Percentiles rank a stretch among this genome's conserved stretches.
Conservation (phyloP, 1,140 invertebrate genomes). For the Lepeophtheirus salmonis region DNA sequence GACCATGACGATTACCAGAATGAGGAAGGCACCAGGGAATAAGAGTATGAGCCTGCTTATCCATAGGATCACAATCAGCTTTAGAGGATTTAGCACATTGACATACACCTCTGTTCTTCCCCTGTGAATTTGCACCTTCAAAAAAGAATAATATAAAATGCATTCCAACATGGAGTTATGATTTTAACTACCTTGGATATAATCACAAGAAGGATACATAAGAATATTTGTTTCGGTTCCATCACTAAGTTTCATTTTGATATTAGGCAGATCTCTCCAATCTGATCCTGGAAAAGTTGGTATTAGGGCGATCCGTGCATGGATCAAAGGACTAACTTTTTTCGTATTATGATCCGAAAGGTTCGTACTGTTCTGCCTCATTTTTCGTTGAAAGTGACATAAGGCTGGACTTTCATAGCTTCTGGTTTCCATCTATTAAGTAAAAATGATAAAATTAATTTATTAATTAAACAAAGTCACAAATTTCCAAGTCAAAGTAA, state of each 20-base stretch:
- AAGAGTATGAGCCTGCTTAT: slow-evolving; percentile 55
- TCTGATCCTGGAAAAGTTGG: slow-evolving; percentile 54
- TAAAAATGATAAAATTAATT: too few species aligned
- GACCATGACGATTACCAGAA: slow-evolving; percentile 62
- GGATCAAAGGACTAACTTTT: slow-evolving; percentile 57
- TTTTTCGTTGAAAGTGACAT: slow-evolving; percentile 53
- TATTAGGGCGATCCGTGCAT: slow-evolving; percentile 53
- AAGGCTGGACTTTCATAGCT: slow-evolving; percentile 50
- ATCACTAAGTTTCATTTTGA: slow-evolving; percentile 45
- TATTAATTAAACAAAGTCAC: too few species aligned
- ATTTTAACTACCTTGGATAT: too few species aligned
- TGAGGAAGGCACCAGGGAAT: slow-evolving; percentile 80
- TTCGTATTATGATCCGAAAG: slow-evolving; percentile 57
- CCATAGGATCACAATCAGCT: slow-evolving; percentile 43
- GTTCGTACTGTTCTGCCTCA: slow-evolving; percentile 25
- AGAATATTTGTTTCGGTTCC: slow-evolving; percentile 42
- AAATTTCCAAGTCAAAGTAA: too few species aligned
- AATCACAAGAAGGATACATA: slow-evolving; percentile 2
- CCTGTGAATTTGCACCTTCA: not conserved
- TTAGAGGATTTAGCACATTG: slow-evolving; percentile 40
- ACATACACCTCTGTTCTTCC: slow-evolving; percentile 61
- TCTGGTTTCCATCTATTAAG: slow-evolving; percentile 49
- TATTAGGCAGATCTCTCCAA: slow-evolving; percentile 70
- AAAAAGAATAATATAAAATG: slow-evolving; percentile 1
- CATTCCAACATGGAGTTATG: too few species aligned